These are phyloP conservation scores for Tyrannus savana DNA, from an alignment of 2,113 vertebrate genomes.

Conservation along the genomic window DNA sequence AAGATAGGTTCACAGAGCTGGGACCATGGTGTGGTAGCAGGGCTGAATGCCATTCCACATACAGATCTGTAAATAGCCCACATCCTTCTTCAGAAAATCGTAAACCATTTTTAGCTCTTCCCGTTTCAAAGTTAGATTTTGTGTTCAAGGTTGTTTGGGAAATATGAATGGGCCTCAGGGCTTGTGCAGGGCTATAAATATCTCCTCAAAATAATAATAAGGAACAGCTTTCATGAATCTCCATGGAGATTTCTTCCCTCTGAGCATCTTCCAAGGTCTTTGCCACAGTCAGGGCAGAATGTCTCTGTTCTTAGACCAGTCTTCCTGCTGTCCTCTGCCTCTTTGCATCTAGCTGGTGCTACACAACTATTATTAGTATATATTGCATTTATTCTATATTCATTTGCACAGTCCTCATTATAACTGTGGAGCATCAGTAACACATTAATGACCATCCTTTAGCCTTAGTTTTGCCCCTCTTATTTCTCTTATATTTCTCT, in stretches of 20 bases:
- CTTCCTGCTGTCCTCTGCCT: neutral
- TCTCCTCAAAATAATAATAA: neutral
- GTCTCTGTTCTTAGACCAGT: neutral
- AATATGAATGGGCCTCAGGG: neutral
- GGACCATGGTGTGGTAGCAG: fast-evolving
- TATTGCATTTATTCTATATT: neutral
- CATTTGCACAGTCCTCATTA: neutral
- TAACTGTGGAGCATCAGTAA: neutral
- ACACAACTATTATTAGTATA: neutral
- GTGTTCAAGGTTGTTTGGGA: neutral
- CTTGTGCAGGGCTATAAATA: neutral
- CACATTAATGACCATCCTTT: neutral
- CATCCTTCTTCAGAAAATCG: neutral
- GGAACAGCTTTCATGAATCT: neutral
- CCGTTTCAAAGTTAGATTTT: neutral
- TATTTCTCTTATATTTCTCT: neutral
- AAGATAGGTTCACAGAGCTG: neutral
- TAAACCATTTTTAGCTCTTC: neutral
- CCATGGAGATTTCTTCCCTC: constrained; percentile 6
- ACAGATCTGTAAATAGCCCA: neutral
- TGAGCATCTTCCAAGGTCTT: constrained; percentile 15
- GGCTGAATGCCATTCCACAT: neutral
- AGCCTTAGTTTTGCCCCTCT: neutral
- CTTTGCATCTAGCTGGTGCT: neutral
- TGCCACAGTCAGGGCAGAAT: neutral